These are phyloP conservation scores for Papilio aristodemus DNA, from an alignment of 1,140 invertebrate species.

Conservation along the genomic window DNA sequence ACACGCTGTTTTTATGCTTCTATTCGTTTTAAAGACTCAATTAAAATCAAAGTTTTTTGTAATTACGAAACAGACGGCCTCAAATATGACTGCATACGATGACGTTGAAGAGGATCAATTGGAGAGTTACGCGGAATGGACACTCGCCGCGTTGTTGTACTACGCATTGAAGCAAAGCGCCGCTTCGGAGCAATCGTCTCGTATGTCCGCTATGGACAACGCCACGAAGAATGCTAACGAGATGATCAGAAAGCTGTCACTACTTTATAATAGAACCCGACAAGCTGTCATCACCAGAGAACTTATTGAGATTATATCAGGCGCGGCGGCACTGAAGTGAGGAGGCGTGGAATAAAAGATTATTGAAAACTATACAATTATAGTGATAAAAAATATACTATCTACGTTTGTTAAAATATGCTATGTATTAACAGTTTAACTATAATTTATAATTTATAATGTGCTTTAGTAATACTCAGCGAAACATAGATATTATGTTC, in stretches of 20 bases:
- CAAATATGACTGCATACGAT: constrained; percentile 91
- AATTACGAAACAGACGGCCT: constrained; percentile 81
- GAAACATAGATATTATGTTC: too few relatives aligned
- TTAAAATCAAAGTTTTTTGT: too few relatives aligned
- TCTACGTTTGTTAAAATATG: too few relatives aligned
- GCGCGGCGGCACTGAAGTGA: constrained; percentile 94
- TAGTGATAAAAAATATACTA: too few relatives aligned
- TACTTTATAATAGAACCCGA: constrained; percentile 98
- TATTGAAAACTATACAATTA: too few relatives aligned
- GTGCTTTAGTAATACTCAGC: too few relatives aligned
- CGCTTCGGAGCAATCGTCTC: constrained; percentile 97
- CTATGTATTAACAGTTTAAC: too few relatives aligned
- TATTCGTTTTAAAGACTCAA: too few relatives aligned
- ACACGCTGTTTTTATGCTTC: too few relatives aligned
- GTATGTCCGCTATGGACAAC: constrained; percentile 99
- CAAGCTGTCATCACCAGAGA: constrained; percentile 99
- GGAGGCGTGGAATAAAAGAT: not conserved
- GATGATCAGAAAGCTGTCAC: constrained; percentile 98
- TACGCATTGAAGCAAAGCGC: constrained; percentile 98
- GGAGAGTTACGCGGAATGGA: constrained; percentile 96
- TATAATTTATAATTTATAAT: too few relatives aligned
- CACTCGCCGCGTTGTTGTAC: constrained; percentile 94
- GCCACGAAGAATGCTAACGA: constrained; percentile 99
- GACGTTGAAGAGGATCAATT: constrained; percentile 94
- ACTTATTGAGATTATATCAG: constrained; percentile 99